Evolutionary conservation across 2,797 vertebrate species (phyloP), one percentile per base, ranked within the genome.

Genomic region (Syngnathus rostellatus): DNA sequence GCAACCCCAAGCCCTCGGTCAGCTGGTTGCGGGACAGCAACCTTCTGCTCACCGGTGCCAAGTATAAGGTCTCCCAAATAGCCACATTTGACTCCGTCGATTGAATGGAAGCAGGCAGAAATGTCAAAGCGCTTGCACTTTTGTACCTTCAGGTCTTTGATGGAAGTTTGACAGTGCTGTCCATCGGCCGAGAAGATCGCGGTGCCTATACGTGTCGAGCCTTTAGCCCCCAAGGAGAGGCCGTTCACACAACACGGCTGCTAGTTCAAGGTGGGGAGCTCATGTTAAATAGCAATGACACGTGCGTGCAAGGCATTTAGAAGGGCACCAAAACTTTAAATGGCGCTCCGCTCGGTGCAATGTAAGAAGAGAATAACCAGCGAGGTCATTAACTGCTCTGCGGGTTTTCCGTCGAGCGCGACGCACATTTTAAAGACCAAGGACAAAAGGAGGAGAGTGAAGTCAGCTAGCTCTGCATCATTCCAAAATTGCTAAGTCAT

Each of bases 171-270:
- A 98, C 93, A 0, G 93, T 99, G 86, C 86, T 91, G 62, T 93
- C 93, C 3, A 80, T 98, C 84, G 94, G 79, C 65, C 92, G 97
- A 64, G 92, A 96, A 72, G 96, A 99, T 88, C 87, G 96, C 72
- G 97, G 97, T 19, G 92, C 95, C 66, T 99, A 99, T 71, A 95
- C 91, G 16, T 99, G 97, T 87, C 92, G 96, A 65, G 97, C 96
- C 0, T 95, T 94, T 85, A 98, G 95, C 73, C 94, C 95, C 77
- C 96, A 98, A 75, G 97, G 97, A 69, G 97, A 99, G 87, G 95
- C 93, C n/a, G 82, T 97, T 72, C 97, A 99, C 80, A 98, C 94
- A 65, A 98, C 97, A 45, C 92, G 96, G 77, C 90, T 99, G 83
- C 94, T 99, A 3, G 97, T 98, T 17, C 97, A 98, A 95, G 97